Evolutionary conservation across 2,888 invertebrate genomes (phyloP), one percentile per base, ranked within the genome.

Genomic region (Erebia epiphron): DNA sequence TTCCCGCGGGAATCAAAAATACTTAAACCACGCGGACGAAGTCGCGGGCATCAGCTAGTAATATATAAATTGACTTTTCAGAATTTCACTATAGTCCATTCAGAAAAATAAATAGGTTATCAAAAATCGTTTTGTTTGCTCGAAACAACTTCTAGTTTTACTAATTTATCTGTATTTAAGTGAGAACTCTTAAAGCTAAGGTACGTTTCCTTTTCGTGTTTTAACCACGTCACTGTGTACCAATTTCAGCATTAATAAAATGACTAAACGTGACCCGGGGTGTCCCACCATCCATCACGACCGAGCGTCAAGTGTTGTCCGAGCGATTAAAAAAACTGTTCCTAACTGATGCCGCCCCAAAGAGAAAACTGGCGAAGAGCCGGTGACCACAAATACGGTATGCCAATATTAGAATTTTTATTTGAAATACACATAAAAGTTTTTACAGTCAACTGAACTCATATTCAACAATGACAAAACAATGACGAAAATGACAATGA

Each of bases 191-290:
- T 56, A 72, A 69, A 69, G 64, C 71, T 54, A 18, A 56, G 62
- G 67, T 58, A 35, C 46, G 26, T 61, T 56, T 68, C 60, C 57
- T 57, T 68, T 73, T 73, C 11, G 67, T 61, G 64, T 90, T 91
- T 89, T 82, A 81, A 81, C 82, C 79, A 78, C 88, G 91, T 92
- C 92, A 92, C 87, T 81, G 86, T 83, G 84, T 82, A 85, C 91
- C 92, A 92, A 92, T 93, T 92, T 92, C 90, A 88, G 92, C 91
- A 92, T 91, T 92, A 93, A 92, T 92, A 93, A 92, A 92, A 92
- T 90, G 92, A 93, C 93, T 91, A 91, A 92, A 92, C 91, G 89
- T 89, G 92, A 89, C 90, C 89, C 86, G 78, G 81, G 81, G 81
- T 68, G 68, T 71, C 70, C 74, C 86, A 84, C 83, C 90, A 92